Conservation (phyloP, 2,888 invertebrate species). For the Thymelicus sylvestris region DNA sequence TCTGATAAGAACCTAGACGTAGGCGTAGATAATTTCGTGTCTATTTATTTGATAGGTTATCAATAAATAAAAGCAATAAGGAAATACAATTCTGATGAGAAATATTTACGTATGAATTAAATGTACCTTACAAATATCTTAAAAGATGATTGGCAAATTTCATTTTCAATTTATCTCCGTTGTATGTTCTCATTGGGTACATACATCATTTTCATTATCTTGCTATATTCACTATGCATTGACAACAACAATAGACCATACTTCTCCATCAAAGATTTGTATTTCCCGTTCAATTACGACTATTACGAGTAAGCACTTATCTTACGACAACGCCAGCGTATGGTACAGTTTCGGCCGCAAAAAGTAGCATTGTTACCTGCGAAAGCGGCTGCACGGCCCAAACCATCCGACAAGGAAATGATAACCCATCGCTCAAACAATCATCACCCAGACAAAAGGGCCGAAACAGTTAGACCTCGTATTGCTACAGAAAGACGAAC, state of each 20-base stretch:
- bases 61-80: not conserved
- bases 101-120: no score
- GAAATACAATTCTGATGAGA: no score
- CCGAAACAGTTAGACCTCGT: constrained; percentile 69
- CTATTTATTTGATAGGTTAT: not conserved
- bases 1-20: constrained; percentile 11
- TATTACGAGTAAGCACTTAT: constrained; percentile 1
- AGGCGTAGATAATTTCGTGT: constrained; percentile 2
- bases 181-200: no score
- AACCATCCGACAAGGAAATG: constrained; percentile 58
- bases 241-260: constrained; percentile 13
- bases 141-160: no score
- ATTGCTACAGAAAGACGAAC: constrained; percentile 63
- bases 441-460: constrained; percentile 74
- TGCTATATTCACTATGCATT: not conserved
- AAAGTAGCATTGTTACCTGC: constrained; percentile 55
- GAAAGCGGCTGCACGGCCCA: constrained; percentile 50
- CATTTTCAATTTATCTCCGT: no score
- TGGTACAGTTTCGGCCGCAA: constrained; percentile 27
- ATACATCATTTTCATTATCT: no score
- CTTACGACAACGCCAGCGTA: constrained; percentile 13
- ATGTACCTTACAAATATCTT: no score
- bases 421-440: constrained; percentile 69
- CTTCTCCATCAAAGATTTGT: constrained; percentile 7
- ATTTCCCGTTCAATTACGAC: constrained; percentile 18